Evolutionary conservation across 2,113 vertebrate genomes (phyloP).

Genomic region (Microcebus jonahi): DNA sequence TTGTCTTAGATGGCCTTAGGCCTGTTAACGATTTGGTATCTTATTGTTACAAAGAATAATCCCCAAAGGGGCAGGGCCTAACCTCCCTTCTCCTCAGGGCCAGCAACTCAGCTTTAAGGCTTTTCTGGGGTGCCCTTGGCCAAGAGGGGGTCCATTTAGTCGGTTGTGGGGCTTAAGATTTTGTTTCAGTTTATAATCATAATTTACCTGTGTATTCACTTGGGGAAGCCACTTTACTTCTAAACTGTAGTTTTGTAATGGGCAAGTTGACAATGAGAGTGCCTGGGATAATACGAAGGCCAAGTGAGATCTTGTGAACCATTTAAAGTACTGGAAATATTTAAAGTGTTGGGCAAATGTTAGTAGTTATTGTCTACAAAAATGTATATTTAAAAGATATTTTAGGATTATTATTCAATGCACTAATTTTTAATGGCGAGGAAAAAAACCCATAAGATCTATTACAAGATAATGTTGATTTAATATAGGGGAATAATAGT

Average conservation of each 20-base stretch:
- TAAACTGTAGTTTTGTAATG: background rate
- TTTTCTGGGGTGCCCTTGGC: too few relatives aligned
- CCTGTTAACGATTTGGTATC: too few relatives aligned
- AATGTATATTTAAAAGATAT: background rate
- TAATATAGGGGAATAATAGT: background rate
- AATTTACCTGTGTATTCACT: too few relatives aligned
- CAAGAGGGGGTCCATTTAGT: too few relatives aligned
- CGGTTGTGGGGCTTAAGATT: too few relatives aligned
- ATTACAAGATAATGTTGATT: background rate
- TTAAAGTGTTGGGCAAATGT: background rate
- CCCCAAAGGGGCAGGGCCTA: too few relatives aligned
- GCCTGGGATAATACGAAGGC: background rate
- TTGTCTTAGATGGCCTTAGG: too few relatives aligned
- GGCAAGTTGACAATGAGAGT: background rate
- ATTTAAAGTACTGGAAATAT: background rate
- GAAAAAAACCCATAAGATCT: background rate
- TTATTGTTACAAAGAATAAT: too few relatives aligned
- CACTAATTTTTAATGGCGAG: background rate
- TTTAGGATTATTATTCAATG: background rate
- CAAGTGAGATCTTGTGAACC: background rate
- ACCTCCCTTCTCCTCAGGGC: too few relatives aligned
- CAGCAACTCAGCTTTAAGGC: too few relatives aligned
- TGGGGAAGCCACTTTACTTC: background rate
- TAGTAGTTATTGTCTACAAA: slow-evolving; percentile 4
- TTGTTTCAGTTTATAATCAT: too few relatives aligned